Evolutionary conservation across 2,888 invertebrate species (phyloP).

Genomic region (Drosophila tanythrix): DNA sequence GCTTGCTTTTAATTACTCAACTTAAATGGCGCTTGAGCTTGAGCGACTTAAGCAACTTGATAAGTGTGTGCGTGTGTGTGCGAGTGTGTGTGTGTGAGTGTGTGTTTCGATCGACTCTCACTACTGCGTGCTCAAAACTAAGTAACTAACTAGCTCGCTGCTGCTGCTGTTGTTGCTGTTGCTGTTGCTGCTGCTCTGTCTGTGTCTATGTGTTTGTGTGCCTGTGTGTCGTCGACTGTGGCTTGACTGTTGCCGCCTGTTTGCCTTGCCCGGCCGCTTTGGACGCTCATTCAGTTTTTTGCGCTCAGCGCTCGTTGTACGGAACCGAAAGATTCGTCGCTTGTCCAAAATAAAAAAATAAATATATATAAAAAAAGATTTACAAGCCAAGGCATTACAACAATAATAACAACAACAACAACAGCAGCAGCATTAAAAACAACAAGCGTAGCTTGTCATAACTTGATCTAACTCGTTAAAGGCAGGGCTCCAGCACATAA

Average conservation of each 20-base stretch:
- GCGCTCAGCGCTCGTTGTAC: conserved; percentile 79
- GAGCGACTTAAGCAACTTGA: conserved; percentile 79
- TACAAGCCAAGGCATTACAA: conserved; percentile 51
- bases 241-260: conserved; percentile 70
- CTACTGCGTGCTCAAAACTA: conserved; percentile 74
- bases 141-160: conserved; percentile 74
- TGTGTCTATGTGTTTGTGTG: conserved; percentile 20
- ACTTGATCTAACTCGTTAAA: conserved; percentile 58
- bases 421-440: conserved; percentile 14
- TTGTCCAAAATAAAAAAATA: conserved; percentile 39
- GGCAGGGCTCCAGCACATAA: conserved; percentile 41
- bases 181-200: conserved; percentile 33
- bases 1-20: conserved; percentile 78
- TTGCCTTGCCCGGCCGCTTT: conserved; percentile 77
- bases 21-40: conserved; percentile 79
- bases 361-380: conserved; percentile 26
- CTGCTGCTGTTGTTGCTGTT: conserved; percentile 42
- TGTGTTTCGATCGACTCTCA: conserved; percentile 72
- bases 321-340: conserved; percentile 75
- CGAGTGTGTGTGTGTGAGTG: conserved; percentile 28
- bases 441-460: conserved; percentile 50
- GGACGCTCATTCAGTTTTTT: conserved; percentile 79
- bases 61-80: conserved; percentile 37
- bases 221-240: conserved; percentile 32
- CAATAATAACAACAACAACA: conserved; percentile 17